Evolutionary conservation across 2,888 invertebrate species (phyloP), one percentile per base, ranked within the genome.

Genomic region (Chloroclystis v-ata): DNA sequence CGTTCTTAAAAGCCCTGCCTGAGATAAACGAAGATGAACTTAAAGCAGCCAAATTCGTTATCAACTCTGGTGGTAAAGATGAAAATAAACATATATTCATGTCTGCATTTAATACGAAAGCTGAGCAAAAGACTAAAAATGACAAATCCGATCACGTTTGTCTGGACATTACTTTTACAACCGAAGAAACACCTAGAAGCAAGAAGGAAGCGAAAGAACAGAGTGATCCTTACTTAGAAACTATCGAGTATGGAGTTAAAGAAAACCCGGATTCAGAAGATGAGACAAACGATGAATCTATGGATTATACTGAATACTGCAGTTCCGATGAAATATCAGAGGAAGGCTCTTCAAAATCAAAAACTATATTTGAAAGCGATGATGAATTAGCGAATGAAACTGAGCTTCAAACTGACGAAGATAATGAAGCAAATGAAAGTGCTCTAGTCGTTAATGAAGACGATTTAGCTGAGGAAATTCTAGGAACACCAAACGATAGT

Each of bases 1-100:
- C 82, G 82, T 83, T 79, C 65, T 74, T 76, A 63, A 82, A 79
- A 59, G 63, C 63, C 2, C 49, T 84, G 12, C 84, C 85, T 5
- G 71, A 63, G 0, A 58, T 86, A 56, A 61, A 75, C 0, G 65
- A 76, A 1, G 56, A 61, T 1, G 68, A 78, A 51, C 44, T 81
- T 1, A 51, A 71, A 25, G 60, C 75, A 20, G 78, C 78, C 0
- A 77, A 73, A 43, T 49, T 76, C 0, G 63, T 58, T 10, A 44
- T 56, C 30, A 52, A 39, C 24, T 12, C 28, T 1, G 10, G 5
- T n/a, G 24, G 2, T 20, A 20, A 20, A 20, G 20, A 20, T 20
- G 20, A 20, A 4, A 20, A 20, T n/a, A n/a, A n/a, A n/a, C n/a
- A n/a, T n/a, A n/a, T n/a, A n/a, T n/a, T n/a, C n/a, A 20, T 20